Percentiles rank a stretch among this genome's conserved stretches.
Evolutionary conservation across 1,140 invertebrate species (phyloP).

Genomic region (Cotesia glomerata): DNA sequence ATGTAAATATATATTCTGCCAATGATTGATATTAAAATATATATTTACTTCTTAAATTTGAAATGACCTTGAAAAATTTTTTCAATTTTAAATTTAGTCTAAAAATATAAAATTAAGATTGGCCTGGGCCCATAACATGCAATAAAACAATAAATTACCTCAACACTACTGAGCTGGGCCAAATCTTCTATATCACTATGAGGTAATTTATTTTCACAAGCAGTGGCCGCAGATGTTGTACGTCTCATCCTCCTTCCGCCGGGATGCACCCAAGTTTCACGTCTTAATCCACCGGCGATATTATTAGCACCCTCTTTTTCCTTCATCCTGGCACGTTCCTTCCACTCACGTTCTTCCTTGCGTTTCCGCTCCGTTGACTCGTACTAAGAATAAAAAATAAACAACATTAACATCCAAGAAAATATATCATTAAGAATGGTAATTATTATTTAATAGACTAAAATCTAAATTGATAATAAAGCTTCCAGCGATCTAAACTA

Average conservation of each 20-base stretch:
- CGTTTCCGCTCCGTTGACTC: conserved; percentile 80
- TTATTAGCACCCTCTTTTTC: conserved; percentile 63
- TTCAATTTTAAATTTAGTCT: too few species aligned
- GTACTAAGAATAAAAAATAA: conserved; percentile 66
- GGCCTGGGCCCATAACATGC: neutral
- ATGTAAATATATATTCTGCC: too few species aligned
- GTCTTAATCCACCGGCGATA: conserved; percentile 63
- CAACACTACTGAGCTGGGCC: conserved; percentile 72
- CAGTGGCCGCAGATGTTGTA: conserved; percentile 66
- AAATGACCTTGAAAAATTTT: too few species aligned
- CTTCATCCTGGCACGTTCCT: conserved; percentile 67
- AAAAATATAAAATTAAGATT: too few species aligned
- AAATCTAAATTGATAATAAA: too few species aligned
- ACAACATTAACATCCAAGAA: neutral
- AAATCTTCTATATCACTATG: conserved; percentile 73
- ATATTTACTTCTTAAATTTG: too few species aligned
- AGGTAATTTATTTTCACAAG: conserved; percentile 59
- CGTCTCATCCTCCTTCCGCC: conserved; percentile 72
- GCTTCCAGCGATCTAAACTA: neutral
- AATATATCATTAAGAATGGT: too few species aligned
- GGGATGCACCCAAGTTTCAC: conserved; percentile 84
- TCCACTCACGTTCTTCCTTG: conserved; percentile 68
- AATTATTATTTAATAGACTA: too few species aligned
- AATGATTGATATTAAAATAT: too few species aligned
- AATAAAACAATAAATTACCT: conserved; percentile 64